These are phyloP conservation scores for Sphenodon punctatus DNA, from an alignment of 2,797 vertebrate species.

Conservation along the genomic window DNA sequence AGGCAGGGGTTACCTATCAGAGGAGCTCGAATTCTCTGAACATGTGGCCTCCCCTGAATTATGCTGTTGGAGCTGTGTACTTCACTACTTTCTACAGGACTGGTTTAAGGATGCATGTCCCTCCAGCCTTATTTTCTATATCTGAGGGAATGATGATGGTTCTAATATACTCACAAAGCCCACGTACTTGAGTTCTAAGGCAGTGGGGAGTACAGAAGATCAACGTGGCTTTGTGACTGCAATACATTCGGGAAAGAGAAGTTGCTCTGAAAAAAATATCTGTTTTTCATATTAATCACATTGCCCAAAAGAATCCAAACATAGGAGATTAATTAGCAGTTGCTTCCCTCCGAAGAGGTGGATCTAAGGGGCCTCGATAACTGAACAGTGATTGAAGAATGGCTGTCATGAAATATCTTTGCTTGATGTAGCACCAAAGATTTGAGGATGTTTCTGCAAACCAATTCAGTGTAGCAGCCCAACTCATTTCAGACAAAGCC, in stretches of 20 bases:
- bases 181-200: background rate
- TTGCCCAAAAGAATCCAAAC: background rate
- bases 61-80: background rate
- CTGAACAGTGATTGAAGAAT: background rate
- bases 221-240: background rate
- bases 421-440: background rate
- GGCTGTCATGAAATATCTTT: background rate
- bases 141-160: background rate
- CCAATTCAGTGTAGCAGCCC: too few species aligned
- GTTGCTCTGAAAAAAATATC: background rate
- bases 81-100: background rate
- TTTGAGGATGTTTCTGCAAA: background rate
- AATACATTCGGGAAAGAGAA: background rate
- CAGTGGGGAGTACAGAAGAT: background rate
- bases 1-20: background rate
- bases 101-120: background rate
- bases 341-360: background rate
- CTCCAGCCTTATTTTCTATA: background rate
- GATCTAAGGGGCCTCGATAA: background rate
- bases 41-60: background rate
- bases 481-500: background rate
- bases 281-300: background rate
- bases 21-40: background rate
- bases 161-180: background rate
- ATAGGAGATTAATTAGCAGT: background rate